Percentiles rank a stretch among this genome's conserved stretches.
These are phyloP conservation scores for Euura saliciscinereae DNA, from an alignment of 1,140 invertebrate genomes.

Conservation along the genomic window DNA sequence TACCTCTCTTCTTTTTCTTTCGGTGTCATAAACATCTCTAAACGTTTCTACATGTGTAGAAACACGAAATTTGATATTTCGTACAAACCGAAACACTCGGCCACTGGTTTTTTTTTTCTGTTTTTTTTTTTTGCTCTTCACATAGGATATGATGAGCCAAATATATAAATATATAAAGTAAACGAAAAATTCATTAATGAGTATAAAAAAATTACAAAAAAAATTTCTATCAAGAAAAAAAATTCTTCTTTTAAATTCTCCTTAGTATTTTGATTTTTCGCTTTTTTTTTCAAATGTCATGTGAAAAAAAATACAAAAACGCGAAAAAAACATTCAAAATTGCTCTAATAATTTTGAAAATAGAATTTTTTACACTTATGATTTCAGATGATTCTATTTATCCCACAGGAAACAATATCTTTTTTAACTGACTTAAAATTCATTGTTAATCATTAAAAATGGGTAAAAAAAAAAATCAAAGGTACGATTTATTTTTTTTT, in stretches of 20 bases:
- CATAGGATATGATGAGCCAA: neutral
- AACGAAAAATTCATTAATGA: neutral
- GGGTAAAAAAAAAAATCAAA: neutral
- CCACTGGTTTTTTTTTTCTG: too few relatives aligned
- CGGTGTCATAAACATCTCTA: conserved; percentile 22
- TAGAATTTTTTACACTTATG: neutral
- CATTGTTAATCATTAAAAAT: too few relatives aligned
- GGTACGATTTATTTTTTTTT: too few relatives aligned
- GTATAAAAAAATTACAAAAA: neutral
- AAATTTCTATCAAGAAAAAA: neutral
- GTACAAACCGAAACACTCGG: conserved; percentile 10
- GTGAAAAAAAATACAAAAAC: neutral
- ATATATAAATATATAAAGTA: neutral
- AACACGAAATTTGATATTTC: conserved; percentile 49
- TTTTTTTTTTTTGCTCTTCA: neutral
- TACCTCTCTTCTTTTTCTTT: too few relatives aligned
- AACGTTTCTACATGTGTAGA: conserved; percentile 49
- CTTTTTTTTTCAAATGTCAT: neutral
- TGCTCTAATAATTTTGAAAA: neutral
- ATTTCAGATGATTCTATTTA: neutral
- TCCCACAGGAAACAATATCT: neutral
- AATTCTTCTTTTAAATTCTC: too few relatives aligned
- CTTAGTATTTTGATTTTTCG: too few relatives aligned
- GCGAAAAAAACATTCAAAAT: neutral
- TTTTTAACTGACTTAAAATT: too few relatives aligned